Evolutionary conservation across 2,113 vertebrate genomes (phyloP).

Genomic region (Pseudopodoces humilis): DNA sequence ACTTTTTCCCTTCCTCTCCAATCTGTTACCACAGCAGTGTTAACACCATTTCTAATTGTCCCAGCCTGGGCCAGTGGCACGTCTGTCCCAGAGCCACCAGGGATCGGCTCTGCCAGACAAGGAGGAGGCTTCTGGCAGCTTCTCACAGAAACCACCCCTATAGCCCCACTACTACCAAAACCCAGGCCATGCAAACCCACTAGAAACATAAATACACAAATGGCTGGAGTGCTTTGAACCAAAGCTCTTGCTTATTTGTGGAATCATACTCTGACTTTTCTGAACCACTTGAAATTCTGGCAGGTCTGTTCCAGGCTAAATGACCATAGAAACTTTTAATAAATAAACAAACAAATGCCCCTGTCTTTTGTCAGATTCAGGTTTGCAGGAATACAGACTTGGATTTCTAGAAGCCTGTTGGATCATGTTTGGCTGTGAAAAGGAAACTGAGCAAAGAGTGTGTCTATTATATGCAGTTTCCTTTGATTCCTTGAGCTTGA

Average conservation of each 20-base stretch:
- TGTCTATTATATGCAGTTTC: neutral
- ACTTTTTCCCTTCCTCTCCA: too few relatives aligned
- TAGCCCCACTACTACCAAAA: neutral
- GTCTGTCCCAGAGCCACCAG: neutral
- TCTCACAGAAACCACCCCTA: neutral
- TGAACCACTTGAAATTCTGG: neutral
- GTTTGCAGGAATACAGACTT: neutral
- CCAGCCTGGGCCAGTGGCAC: neutral
- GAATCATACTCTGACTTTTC: neutral
- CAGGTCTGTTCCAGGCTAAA: neutral
- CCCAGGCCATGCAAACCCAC: neutral
- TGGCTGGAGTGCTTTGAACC: neutral
- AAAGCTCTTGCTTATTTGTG: neutral
- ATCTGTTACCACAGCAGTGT: neutral
- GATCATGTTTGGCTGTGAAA: neutral
- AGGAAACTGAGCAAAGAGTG: neutral
- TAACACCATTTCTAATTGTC: neutral
- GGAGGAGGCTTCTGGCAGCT: neutral
- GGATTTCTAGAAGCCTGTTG: neutral
- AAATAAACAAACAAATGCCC: neutral
- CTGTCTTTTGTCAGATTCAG: neutral
- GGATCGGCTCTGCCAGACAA: neutral
- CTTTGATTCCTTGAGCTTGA: neutral
- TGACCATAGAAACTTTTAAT: rapidly evolving
- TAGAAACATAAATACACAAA: neutral